Percentiles rank a stretch among this genome's conserved stretches.
phyloP scores from a whole-genome alignment of 2,113 vertebrate genomes.

The Phocoena sinus region DNA sequence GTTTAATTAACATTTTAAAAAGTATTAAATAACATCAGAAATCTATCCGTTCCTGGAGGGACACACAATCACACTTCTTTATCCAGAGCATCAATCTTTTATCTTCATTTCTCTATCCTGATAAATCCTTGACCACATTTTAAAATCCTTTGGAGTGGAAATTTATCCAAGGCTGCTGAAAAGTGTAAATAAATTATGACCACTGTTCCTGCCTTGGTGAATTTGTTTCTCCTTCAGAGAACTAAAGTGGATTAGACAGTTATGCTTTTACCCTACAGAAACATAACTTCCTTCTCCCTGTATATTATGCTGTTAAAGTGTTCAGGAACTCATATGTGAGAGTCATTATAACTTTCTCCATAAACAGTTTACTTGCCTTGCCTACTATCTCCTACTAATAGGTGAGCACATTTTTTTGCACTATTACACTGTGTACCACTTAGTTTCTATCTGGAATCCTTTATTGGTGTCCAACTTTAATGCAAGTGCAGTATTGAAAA shows the following conservation, averaged over 20 bases:
- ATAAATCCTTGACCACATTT: constrained; percentile 10
- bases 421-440: not conserved
- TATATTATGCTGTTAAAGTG: not conserved
- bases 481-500: not conserved
- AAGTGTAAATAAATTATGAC: constrained; percentile 41
- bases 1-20: not conserved
- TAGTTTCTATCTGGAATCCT: not conserved
- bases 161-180: not conserved
- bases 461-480: not conserved
- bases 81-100: not conserved
- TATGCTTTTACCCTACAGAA: not conserved
- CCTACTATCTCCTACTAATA: not conserved
- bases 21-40: not conserved
- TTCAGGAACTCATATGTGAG: not conserved
- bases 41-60: not conserved
- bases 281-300: not conserved
- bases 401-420: not conserved
- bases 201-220: not conserved
- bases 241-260: not conserved
- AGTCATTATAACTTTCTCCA: not conserved
- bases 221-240: constrained; percentile 13
- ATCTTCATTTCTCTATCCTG: not conserved
- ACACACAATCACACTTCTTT: not conserved
- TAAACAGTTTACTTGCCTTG: not conserved
- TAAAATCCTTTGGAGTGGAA: not conserved